Conservation (phyloP, 2,113 vertebrate genomes). For the Polypterus bichir region DNA sequence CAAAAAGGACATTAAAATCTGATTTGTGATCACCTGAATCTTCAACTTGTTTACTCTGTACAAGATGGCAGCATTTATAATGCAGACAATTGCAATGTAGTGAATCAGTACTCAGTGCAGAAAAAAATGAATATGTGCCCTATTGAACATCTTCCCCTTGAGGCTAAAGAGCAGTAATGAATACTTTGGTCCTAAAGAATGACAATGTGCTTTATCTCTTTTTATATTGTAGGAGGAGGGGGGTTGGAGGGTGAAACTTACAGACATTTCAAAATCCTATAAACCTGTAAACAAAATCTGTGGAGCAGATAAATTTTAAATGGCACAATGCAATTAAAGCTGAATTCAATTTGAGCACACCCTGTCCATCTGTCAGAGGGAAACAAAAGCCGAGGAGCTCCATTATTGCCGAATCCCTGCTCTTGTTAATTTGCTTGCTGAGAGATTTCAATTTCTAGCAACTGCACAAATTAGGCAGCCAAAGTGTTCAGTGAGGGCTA, state of each 20-base stretch:
- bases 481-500: constrained; percentile 76
- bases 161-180: constrained; percentile 76
- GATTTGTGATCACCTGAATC: too few relatives aligned
- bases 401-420: constrained; percentile 93
- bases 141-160: constrained; percentile 68
- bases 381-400: constrained; percentile 90
- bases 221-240: constrained; percentile 43
- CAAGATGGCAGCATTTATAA: constrained; percentile 41
- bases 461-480: constrained; percentile 66
- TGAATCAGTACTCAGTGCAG: constrained; percentile 47
- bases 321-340: constrained; percentile 98
- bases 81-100: constrained; percentile 51
- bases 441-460: constrained; percentile 89
- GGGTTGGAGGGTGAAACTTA: constrained; percentile 29
- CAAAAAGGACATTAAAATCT: too few relatives aligned
- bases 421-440: constrained; percentile 93
- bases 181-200: constrained; percentile 74
- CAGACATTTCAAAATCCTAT: constrained; percentile 73
- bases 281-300: constrained; percentile 98
- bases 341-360: constrained; percentile 96
- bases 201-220: constrained; percentile 72
- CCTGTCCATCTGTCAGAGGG: constrained; percentile 96
- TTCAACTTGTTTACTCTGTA: constrained; percentile 20
- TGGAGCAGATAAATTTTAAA: constrained; percentile 98
- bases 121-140: constrained; percentile 56